A percentile compares a stretch with the other conserved stretches of the same genome.
Conservation (phyloP, 2,797 vertebrate species). For the Alectoris magna region DNA sequence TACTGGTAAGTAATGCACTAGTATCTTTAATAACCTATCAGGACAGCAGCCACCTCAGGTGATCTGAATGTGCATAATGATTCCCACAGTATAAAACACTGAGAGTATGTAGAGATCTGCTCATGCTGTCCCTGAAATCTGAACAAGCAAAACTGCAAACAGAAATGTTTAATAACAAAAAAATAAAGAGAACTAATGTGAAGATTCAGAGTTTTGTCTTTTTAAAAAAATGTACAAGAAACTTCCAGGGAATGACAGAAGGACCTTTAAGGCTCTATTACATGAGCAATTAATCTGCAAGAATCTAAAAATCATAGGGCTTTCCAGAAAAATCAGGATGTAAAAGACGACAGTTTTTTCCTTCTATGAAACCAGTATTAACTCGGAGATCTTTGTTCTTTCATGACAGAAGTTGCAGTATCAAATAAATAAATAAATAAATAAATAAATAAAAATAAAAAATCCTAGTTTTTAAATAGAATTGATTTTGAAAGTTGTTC, state of each 20-base stretch:
- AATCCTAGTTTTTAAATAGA: not conserved
- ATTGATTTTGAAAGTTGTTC: not conserved
- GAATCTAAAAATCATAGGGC: not conserved
- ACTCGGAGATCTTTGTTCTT: not conserved
- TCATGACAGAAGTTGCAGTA: not conserved
- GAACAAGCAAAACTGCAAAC: not conserved
- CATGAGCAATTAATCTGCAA: not conserved
- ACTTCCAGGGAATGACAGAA: not conserved
- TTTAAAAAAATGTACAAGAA: not conserved
- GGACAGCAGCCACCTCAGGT: not conserved
- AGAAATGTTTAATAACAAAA: not conserved
- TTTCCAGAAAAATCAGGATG: not conserved
- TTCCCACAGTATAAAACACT: not conserved
- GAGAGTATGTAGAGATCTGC: not conserved
- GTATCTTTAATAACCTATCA: not conserved
- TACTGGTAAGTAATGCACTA: not conserved
- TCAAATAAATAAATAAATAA: not conserved
- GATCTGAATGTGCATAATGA: not conserved
- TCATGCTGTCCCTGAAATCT: not conserved
- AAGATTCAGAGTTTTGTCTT: not conserved
- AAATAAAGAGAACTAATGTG: not conserved
- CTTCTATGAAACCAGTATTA: not conserved
- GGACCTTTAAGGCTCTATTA: not conserved
- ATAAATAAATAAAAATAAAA: not conserved
- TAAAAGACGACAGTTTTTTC: rapidly evolving